Conservation (phyloP, 2,113 vertebrate species). For the Delphinus delphis region DNA sequence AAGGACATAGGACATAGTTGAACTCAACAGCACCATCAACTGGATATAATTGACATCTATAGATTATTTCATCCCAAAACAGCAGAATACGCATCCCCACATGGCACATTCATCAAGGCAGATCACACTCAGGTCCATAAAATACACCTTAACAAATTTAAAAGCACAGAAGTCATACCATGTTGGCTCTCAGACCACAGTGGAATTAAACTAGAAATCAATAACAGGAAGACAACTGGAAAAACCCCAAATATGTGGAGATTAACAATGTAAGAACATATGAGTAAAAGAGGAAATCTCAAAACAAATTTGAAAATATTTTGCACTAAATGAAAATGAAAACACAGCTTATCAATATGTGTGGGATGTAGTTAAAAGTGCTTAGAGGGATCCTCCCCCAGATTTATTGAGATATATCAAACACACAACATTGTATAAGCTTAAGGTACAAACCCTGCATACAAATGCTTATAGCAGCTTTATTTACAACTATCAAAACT, state of each 20-base stretch:
- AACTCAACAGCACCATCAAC: not conserved
- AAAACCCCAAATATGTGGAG: not conserved
- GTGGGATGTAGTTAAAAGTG: not conserved
- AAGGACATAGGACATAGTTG: not conserved
- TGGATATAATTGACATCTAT: not conserved
- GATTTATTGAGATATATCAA: not conserved
- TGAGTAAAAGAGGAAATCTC: not conserved
- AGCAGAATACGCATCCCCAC: not conserved
- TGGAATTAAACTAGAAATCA: not conserved
- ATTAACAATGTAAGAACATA: not conserved
- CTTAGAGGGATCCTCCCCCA: not conserved
- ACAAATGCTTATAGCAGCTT: not conserved
- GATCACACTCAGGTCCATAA: not conserved
- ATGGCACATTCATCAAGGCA: not conserved
- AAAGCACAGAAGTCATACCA: not conserved
- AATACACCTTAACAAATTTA: not conserved
- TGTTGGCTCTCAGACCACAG: not conserved
- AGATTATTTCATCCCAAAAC: not conserved
- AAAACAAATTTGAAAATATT: not conserved
- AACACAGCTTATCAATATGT: not conserved
- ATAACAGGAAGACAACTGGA: not conserved
- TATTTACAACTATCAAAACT: not conserved
- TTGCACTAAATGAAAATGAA: not conserved
- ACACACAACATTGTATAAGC: not conserved
- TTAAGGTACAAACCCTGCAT: not conserved